Base-by-base conservation (phyloP, 30 jellyfish, hydroid and myxozoan species). In the Hydractinia symbiolongicarpus region DNA sequence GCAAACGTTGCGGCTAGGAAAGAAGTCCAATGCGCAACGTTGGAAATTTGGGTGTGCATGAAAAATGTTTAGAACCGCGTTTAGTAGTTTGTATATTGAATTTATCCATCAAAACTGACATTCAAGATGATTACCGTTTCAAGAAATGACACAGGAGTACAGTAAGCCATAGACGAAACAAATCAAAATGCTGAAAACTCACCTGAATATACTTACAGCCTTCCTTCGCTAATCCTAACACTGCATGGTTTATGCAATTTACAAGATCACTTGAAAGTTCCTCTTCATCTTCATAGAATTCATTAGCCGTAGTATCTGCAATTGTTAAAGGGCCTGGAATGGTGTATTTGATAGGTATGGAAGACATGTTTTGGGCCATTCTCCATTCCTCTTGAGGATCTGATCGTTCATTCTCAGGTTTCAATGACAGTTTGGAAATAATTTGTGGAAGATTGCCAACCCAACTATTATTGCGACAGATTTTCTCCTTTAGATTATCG, bases 241-340 rank as follows among this genome's bases (percentile, higher is more conserved):
- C 49, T 71, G 86, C 96, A 11, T 49, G 57, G 61, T 89, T 83
- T 17, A 89, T 68, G 55, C 88, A 79, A 9, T 58, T 79, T 7
- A 79, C 89, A 16, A 89, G 79, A 75, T 72, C 96, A 21, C 81
- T 50, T 8, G 30, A 52, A 14, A 89, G 67, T 21, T 66, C 82
- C 55, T 49, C 54, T 50, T 84, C 95, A 73, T 84, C 88, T 79
- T 73, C 50, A 85, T 89, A 89, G 56, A 61, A 89, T n/a, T 74
- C 88, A 60, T 89, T 77, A 54, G 64, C 61, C 17, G 83, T 84
- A 1, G 94, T 89, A 44, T 84, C 96, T 72, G 83, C 66, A 6
- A 89, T 79, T 13, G 96, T 89, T 88, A 89, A 66, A n/a, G 96
- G 94, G 14, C 96, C 96, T 10, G 94, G 96, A 13, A 89, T 53